Percentiles rank a stretch among this genome's conserved stretches.
Evolutionary conservation across 1,140 invertebrate species (phyloP).

Genomic region (Saccostrea echinata): DNA sequence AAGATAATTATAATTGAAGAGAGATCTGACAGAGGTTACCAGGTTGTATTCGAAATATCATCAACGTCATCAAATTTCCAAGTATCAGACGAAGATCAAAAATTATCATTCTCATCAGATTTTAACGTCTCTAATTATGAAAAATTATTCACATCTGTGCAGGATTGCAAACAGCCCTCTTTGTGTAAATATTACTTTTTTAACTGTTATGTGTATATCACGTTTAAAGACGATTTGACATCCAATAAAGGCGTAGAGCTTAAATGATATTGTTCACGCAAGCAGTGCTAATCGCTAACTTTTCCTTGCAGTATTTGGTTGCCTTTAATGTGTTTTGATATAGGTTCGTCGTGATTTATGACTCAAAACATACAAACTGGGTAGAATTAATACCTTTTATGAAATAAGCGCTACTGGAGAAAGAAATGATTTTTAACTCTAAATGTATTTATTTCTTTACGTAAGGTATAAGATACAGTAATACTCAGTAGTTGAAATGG

Average conservation of each 20-base stretch:
- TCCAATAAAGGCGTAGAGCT: background rate
- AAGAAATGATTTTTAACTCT: background rate
- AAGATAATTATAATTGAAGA: background rate
- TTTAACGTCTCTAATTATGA: slow-evolving; percentile 11
- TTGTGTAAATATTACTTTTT: slow-evolving; percentile 31
- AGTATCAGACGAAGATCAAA: background rate
- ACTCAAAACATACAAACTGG: background rate
- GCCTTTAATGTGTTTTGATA: slow-evolving; percentile 24
- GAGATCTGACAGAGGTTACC: background rate
- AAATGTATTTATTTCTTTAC: slow-evolving; percentile 8
- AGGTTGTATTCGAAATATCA: background rate
- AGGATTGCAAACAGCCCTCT: background rate
- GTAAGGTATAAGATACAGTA: slow-evolving; percentile 2
- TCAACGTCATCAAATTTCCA: slow-evolving; percentile 18
- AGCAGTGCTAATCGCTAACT: slow-evolving; percentile 6
- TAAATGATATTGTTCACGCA: slow-evolving; percentile 35
- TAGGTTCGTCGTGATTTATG: background rate
- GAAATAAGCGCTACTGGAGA: background rate
- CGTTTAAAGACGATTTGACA: slow-evolving; percentile 31
- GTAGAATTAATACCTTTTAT: background rate
- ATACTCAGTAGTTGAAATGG: background rate
- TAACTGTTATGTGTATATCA: slow-evolving; percentile 34
- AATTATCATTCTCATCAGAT: background rate
- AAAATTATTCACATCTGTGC: slow-evolving; percentile 35
- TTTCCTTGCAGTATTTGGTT: slow-evolving; percentile 19